Evolutionary conservation across 2,113 vertebrate genomes (phyloP).

Genomic region (Thalassoma bifasciatum): DNA sequence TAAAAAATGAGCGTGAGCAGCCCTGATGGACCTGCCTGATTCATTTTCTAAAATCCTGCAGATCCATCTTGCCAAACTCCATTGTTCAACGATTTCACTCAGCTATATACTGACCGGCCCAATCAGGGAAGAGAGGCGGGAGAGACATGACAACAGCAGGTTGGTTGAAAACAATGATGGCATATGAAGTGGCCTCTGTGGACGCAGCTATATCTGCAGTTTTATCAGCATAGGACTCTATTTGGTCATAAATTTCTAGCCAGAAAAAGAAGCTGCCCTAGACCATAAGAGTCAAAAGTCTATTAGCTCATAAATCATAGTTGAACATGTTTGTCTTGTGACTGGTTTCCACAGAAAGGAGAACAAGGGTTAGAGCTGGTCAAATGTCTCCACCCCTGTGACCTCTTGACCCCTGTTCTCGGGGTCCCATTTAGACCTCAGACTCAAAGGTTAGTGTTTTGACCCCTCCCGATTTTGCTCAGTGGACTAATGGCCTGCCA

Average conservation of each 20-base stretch:
- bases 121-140: no score
- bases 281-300: constrained; percentile 35
- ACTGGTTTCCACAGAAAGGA: constrained; percentile 51
- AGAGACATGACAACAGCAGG: no score
- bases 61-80: no score
- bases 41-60: no score
- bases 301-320: constrained; percentile 73
- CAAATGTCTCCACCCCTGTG: constrained; percentile 60
- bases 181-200: no score
- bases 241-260: constrained; percentile 31
- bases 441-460: constrained; percentile 65
- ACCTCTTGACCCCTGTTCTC: constrained; percentile 67
- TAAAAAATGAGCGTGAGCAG: no score
- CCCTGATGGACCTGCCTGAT: not conserved
- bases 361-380: constrained; percentile 63
- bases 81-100: no score
- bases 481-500: constrained; percentile 75
- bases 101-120: no score
- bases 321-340: constrained; percentile 76
- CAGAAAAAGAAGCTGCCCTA: constrained; percentile 21
- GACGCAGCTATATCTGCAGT: no score
- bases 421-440: constrained; percentile 53
- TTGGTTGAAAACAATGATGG: no score
- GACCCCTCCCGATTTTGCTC: constrained; percentile 67
- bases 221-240: no score